These are phyloP conservation scores for Cairina moschata DNA, from an alignment of 2,113 vertebrate species.

Conservation along the genomic window DNA sequence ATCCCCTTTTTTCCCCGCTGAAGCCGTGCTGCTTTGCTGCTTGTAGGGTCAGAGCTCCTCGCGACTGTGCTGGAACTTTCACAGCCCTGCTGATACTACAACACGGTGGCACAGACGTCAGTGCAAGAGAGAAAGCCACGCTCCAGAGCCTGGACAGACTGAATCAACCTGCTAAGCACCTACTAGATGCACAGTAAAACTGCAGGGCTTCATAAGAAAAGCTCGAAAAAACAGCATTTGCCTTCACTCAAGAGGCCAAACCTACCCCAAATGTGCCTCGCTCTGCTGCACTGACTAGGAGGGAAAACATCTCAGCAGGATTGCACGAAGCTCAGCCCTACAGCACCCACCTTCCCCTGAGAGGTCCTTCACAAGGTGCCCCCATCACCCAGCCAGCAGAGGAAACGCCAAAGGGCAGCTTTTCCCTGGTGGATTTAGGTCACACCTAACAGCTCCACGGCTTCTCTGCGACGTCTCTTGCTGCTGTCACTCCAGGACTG, in stretches of 20 bases:
- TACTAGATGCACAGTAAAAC: not conserved
- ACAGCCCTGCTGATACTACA: not conserved
- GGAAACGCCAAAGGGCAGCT: not conserved
- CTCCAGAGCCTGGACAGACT: not conserved
- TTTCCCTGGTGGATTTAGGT: not conserved
- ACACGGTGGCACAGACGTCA: not conserved
- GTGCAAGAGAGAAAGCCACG: not conserved
- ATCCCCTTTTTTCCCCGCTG: not conserved
- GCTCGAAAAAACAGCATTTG: not conserved
- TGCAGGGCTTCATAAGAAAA: rapidly evolving
- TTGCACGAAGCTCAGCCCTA: not conserved
- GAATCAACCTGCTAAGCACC: not conserved
- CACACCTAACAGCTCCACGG: not conserved
- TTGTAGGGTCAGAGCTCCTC: not conserved
- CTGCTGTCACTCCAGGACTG: not conserved
- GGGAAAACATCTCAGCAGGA: not conserved
- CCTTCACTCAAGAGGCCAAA: not conserved
- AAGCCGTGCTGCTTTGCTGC: not conserved
- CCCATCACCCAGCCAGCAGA: not conserved
- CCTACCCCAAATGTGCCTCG: not conserved
- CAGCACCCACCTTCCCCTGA: not conserved
- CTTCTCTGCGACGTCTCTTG: not conserved
- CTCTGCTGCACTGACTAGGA: not conserved
- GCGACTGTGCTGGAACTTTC: not conserved
- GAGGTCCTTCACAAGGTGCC: not conserved